phyloP scores from a whole-genome alignment of 37 sponge, comb jelly and placozoan species.

The Lycopodina hypogea region DNA sequence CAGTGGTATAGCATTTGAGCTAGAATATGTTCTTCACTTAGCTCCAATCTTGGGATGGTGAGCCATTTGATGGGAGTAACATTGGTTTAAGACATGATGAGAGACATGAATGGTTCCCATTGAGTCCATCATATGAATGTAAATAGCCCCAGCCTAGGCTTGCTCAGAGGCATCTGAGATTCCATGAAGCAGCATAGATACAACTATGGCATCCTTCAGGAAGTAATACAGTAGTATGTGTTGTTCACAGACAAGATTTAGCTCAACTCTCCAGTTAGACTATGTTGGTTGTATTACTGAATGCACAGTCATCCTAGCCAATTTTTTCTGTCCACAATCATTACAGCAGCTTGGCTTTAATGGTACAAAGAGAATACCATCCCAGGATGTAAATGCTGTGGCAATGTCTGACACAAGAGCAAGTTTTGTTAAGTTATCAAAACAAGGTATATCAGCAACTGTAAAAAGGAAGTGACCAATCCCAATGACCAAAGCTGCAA shows the following conservation, averaged over 20 bases:
- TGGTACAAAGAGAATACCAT: slow-evolving; percentile 37
- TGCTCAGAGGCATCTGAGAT: no score
- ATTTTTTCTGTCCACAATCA: background rate
- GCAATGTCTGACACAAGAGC: slow-evolving; percentile 41
- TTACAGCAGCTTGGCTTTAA: slow-evolving; percentile 13
- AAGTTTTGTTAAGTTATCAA: slow-evolving; percentile 19
- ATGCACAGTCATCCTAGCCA: slow-evolving; percentile 7
- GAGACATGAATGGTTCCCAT: background rate
- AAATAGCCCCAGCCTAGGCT: slow-evolving; percentile 34
- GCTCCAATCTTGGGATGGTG: slow-evolving; percentile 36
- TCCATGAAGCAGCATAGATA: no score
- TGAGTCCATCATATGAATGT: slow-evolving; percentile 29
- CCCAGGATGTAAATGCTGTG: slow-evolving; percentile 28
- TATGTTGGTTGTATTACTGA: background rate
- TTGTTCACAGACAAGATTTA: background rate
- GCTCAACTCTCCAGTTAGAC: background rate
- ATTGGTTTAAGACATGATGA: slow-evolving; percentile 16
- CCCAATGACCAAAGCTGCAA: no score
- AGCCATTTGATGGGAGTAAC: slow-evolving; percentile 39
- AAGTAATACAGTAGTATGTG: no score
- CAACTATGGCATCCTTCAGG: no score
- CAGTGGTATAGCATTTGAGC: slow-evolving; percentile 14
- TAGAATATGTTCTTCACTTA: slow-evolving; percentile 25
- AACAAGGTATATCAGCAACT: background rate
- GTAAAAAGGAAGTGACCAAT: slow-evolving; percentile 19